These are phyloP conservation scores for Astropecten irregularis DNA, from an alignment of 53 echinoderm and acorn worm species.

Conservation along the genomic window DNA sequence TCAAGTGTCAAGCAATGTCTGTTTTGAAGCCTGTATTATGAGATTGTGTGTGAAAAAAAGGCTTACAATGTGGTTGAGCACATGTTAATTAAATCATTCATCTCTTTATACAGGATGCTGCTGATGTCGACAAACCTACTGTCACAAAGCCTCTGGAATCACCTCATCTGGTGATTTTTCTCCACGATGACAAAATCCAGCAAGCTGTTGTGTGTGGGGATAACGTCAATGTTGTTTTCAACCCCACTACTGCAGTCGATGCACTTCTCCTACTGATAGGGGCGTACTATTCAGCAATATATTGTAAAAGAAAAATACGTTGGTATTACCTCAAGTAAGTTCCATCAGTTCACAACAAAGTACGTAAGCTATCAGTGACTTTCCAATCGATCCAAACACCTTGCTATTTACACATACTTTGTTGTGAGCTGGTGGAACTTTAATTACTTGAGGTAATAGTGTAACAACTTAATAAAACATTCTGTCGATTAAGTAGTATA, in stretches of 20 bases:
- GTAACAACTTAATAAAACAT: too few species aligned
- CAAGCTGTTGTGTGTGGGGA: slow-evolving; percentile 40
- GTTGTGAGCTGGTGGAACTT: too few species aligned
- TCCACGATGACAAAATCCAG: slow-evolving; percentile 1
- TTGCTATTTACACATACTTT: too few species aligned
- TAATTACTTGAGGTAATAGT: too few species aligned
- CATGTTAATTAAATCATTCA: slow-evolving; percentile 1
- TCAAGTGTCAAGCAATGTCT: too few species aligned
- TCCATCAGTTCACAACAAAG: background rate
- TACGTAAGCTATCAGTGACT: background rate
- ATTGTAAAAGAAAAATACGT: slow-evolving; percentile 17
- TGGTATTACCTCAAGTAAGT: slow-evolving; percentile 26
- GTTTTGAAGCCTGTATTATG: too few species aligned
- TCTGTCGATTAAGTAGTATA: too few species aligned
- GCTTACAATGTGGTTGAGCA: background rate
- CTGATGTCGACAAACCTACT: background rate
- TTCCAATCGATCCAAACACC: background rate
- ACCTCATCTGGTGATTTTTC: slow-evolving; percentile 11
- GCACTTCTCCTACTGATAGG: slow-evolving; percentile 4
- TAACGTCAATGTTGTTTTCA: background rate
- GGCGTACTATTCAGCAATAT: slow-evolving; percentile 19
- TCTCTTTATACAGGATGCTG: slow-evolving; percentile 27
- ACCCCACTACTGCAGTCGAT: slow-evolving; percentile 11
- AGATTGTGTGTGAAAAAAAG: background rate
- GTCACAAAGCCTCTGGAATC: slow-evolving; percentile 13